Base-by-base conservation (phyloP, 2,888 invertebrate species). In the Mayetiola destructor region DNA sequence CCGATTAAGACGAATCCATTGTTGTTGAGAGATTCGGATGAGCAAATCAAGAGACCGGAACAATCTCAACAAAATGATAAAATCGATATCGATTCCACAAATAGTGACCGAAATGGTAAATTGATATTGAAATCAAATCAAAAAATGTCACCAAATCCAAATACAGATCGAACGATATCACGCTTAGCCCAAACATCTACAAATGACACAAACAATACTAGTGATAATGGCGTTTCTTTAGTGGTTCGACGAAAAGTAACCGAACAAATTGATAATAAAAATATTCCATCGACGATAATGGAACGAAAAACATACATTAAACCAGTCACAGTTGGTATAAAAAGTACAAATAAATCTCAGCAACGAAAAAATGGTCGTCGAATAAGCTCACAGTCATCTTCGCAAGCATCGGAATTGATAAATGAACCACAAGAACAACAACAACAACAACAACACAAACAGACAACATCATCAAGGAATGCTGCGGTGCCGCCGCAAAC, bases 231-330 rank as follows among this genome's bases (percentile, higher is more conserved):
- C n/a, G n/a, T n/a, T n/a, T n/a, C n/a, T n/a, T n/a, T n/a, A n/a
- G n/a, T n/a, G n/a, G n/a, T n/a, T 6, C 48, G 42, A 4, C 21
- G 27, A 27, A 27, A n/a, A 8, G 27, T 23, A 37, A 4, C 14
- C 14, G n/a, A n/a, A 37, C 9, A 37, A 6, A 37, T 37, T 53
- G 29, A 30, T 12, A 30, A 53, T 20, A 30, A 53, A 30, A 18
- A 16, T 32, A 20, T 53, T 30, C 53, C 53, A 14, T 53, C 53
- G 12, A 53, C 53, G 10, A 53, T 53, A 30, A 30, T 30, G 30
- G 53, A 53, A 32, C 53, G 53, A 3, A 53, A 53, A 20, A 53
- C 53, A 18, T 53, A 53, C 20, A 53, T 53, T 20, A 53, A 53
- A 27, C 27, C n/a, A 27, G 27, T n/a, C 23, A 53, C 29, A 29